Base-by-base conservation (phyloP, 2,888 invertebrate species). In the Sturmia bella region DNA sequence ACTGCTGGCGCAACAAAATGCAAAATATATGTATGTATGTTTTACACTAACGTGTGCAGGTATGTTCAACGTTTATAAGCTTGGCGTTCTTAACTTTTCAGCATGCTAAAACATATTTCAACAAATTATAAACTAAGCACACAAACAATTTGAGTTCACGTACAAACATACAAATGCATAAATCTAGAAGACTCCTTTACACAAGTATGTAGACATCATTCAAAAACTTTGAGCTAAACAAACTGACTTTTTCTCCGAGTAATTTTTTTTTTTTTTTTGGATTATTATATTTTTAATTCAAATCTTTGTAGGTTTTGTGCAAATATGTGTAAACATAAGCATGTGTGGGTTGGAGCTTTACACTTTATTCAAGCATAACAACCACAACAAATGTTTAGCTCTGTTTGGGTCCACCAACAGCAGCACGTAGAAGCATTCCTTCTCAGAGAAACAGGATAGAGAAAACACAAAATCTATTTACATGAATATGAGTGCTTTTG, bases 331-430 rank as follows among this genome's bases (percentile, higher is more conserved):
- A 11, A 15, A 17, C 9, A 19, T 24, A 37, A 12, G 13, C 2
- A 6, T 21, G 11, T 48, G 15, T 43, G 5, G 43, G 43, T 50
- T 52, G 50, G 59, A 82, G 74, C 74, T 82, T 82, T 78, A 75
- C 82, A 78, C 70, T 78, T 78, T 70, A 82, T 78, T 77, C 70
- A 59, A 48, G 74, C 74, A 78, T 75, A 82, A 78, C 70, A 82
- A 78, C 82, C 78, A 78, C 82, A 82, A 82, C 78, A 78, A 82
- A 82, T 74, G 74, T 82, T 82, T 73, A 74, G 77, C 74, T 74
- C 48, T 43, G 15, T 48, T 72, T 77, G 63, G 61, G 63, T 81
- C 74, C 56, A 77, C 66, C 75, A 63, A 54, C 59, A 54, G 19
- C 52, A 59, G n/a, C 12, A 32, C 66, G 39, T 15, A 19, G 50